phyloP scores from a whole-genome alignment of 2,797 vertebrate species.

The Lutjanus argentimaculatus region DNA sequence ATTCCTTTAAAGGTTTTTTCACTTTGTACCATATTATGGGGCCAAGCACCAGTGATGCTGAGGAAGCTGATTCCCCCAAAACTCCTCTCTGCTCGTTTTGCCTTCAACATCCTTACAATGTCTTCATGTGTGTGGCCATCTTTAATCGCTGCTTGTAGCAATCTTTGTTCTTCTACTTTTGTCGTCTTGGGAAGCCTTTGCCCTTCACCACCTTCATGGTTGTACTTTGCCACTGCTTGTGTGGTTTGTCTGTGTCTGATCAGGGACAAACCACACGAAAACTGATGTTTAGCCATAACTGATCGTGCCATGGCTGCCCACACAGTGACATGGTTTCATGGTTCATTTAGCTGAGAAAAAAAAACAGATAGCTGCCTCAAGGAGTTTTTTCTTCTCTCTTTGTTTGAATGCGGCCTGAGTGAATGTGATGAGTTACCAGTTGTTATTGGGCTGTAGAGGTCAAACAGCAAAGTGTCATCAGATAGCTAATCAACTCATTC shows the following conservation, averaged over 20 bases:
- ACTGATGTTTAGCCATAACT: conserved; percentile 51
- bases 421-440: conserved; percentile 54
- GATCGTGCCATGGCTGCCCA: conserved; percentile 47
- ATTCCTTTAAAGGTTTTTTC: conserved; percentile 1
- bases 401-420: conserved; percentile 41
- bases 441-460: conserved; percentile 78
- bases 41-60: not conserved
- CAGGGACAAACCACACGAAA: conserved; percentile 50
- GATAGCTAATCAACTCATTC: conserved; percentile 84
- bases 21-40: not conserved
- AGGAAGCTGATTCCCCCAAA: not conserved
- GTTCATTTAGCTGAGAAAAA: conserved; percentile 48
- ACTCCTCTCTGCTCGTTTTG: conserved; percentile 5
- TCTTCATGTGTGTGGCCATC: not conserved
- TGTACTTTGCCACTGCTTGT: conserved; percentile 33
- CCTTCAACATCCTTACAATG: conserved; percentile 16
- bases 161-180: conserved; percentile 29
- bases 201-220: conserved; percentile 39
- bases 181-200: conserved; percentile 34
- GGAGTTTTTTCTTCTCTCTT: conserved; percentile 29
- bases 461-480: conserved; percentile 78
- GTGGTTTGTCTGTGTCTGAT: conserved; percentile 41
- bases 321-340: conserved; percentile 59
- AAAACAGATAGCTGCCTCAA: conserved; percentile 39
- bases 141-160: conserved; percentile 30